phyloP scores from a whole-genome alignment of 2,113 vertebrate genomes.

The Himantopus leucocephalus region DNA sequence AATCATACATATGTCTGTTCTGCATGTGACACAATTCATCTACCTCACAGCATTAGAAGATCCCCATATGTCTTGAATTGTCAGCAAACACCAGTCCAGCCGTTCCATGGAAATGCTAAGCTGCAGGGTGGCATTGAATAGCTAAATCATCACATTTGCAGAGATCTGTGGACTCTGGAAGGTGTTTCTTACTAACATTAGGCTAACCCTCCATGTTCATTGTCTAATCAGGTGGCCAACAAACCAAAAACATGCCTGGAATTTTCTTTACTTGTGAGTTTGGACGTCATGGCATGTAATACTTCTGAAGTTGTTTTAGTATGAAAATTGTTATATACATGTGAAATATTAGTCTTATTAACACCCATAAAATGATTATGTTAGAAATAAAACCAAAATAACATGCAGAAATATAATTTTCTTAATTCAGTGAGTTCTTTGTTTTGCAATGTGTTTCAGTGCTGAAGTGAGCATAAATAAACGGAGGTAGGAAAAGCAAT shows the following conservation, averaged over 20 bases:
- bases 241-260: background rate
- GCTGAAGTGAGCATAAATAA: background rate
- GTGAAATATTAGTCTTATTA: background rate
- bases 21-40: too few species aligned
- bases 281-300: rapidly evolving
- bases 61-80: background rate
- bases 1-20: background rate
- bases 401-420: background rate
- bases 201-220: background rate
- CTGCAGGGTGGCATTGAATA: background rate
- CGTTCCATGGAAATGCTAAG: background rate
- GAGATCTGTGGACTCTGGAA: background rate
- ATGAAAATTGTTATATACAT: background rate
- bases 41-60: background rate
- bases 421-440: background rate
- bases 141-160: background rate
- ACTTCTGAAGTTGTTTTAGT: background rate
- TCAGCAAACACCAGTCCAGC: background rate
- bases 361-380: rapidly evolving
- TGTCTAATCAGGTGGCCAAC: background rate
- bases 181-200: background rate
- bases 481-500: background rate
- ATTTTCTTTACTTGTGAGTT: background rate
- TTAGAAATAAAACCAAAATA: background rate
- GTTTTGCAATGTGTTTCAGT: background rate